Base-by-base conservation (phyloP, 2,797 vertebrate species). In the Mastacembelus armatus region DNA sequence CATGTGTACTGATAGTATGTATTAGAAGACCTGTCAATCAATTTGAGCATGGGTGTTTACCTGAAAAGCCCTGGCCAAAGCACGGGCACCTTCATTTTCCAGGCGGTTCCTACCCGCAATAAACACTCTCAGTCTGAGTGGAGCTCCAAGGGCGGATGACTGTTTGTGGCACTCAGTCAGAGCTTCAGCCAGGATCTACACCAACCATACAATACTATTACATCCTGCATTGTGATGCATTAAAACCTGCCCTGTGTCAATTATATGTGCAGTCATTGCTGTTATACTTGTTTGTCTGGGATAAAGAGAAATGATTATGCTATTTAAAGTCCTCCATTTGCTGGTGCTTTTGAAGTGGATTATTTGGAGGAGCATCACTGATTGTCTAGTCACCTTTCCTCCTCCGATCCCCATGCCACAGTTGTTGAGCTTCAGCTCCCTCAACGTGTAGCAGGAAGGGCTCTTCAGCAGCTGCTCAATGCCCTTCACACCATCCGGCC, bases 381-480 rank as follows among this genome's bases (percentile, higher is more conserved):
- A 59, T 19, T 40, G 0, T 11, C 10, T 43, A 4, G 77, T 90
- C 87, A 96, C 98, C 94, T 95, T 97, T 77, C 97, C 98, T 36
- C 98, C 98, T 38, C 96, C 97, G 7, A 96, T 95, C 57, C 98
- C 98, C 96, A 99, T 95, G 76, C 98, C 98, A 71, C 97, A 99
- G 86, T 99, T 99, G 91, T 98, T 99, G 65, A 99, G 95, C 71
- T 92, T 95, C 42, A 99, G 94, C 14, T 96, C 95, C 30, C 90
- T 91, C 11, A 99, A 76, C 0, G 92, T 95, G 90, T 96, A 96
- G 84, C 97, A 99, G 0, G 92, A 73, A 0, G 95, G 74, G 61
- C 97, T 98, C 90, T 94, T 96, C 73, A 99, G 90, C 57, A 99
- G 89, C 2, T 90, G 89, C 78, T 98, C 96, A 1, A 99, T 96